Evolutionary conservation across 2,113 vertebrate species (phyloP).

Genomic region (Numida meleagris): DNA sequence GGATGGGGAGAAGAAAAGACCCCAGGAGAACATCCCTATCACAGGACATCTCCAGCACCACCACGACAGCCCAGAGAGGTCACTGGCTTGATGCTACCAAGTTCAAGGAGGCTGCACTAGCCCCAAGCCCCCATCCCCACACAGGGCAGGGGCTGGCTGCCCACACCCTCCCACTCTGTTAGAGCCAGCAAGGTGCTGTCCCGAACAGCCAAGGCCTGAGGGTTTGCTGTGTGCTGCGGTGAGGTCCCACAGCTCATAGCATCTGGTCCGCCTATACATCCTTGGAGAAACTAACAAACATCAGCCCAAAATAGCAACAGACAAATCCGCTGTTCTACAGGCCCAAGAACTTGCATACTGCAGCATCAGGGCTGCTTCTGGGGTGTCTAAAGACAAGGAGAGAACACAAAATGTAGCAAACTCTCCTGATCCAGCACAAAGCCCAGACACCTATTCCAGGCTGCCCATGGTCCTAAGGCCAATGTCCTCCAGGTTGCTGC

Average conservation of each 20-base stretch:
- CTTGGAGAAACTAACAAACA: neutral
- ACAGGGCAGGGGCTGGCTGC: neutral
- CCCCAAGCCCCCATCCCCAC: neutral
- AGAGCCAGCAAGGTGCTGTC: neutral
- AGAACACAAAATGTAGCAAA: neutral
- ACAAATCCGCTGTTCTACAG: neutral
- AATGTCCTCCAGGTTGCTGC: neutral
- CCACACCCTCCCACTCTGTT: neutral
- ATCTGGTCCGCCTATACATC: neutral
- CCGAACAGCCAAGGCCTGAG: neutral
- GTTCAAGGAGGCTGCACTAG: rapidly evolving
- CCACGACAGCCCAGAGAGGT: neutral
- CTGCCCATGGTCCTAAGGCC: neutral
- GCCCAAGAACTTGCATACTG: neutral
- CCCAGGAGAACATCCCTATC: neutral
- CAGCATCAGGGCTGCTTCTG: neutral
- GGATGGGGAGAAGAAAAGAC: neutral
- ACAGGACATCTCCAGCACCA: neutral
- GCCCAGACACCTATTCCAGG: neutral
- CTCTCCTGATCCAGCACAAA: neutral
- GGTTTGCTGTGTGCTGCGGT: neutral
- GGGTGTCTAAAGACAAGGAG: neutral
- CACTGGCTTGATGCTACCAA: neutral
- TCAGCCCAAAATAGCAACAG: neutral
- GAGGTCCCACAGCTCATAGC: neutral